Base-by-base conservation (phyloP, 2,888 invertebrate species). In the Tillus elongatus region DNA sequence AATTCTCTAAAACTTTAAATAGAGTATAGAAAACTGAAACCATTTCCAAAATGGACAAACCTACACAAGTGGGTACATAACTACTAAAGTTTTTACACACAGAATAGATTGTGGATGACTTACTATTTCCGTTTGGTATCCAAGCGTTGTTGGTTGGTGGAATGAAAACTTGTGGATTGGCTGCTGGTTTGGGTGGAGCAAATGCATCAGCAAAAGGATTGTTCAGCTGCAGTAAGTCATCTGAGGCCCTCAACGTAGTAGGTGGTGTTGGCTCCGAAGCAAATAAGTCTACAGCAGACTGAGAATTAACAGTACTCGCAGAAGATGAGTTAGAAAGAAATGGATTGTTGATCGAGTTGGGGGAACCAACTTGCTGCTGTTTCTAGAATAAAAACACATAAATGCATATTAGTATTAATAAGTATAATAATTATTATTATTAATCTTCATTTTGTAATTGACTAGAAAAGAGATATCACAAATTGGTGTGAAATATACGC, bases 171-270 rank as follows among this genome's bases (percentile, higher is more conserved):
- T 29, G 47, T 33, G 12, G 50, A 40, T 13, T 54, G 49, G 36
- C 49, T 49, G 10, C 46, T n/a, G 48, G 39, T 46, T 12, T 45
- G 45, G 37, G 9, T 13, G 52, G 48, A 4, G 46, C 36, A 45
- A 59, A 58, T n/a, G 55, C 83, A 57, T 88, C 86, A 24, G 88
- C 84, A 62, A 93, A 95, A 6, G 93, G 93, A 71, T 93, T 93
- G 30, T 86, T 85, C 46, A 92, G 71, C 55, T 89, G 83, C 36
- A 92, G 72, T 47, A 93, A 70, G 67, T 92, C 90, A 56, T 92
- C 92, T 9, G 89, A 89, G 13, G 91, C 85, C 66, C 81, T 87
- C 43, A 45, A 35, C 3, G 54, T 53, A 32, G 68, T 67, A 1
- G 65, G 60, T 41, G 57, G 55, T 47, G 61, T 57, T 4, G 44